A percentile compares a stretch with the other conserved stretches of the same genome.
Evolutionary conservation across 2,888 invertebrate genomes (phyloP).

Genomic region (Plebejus argus): DNA sequence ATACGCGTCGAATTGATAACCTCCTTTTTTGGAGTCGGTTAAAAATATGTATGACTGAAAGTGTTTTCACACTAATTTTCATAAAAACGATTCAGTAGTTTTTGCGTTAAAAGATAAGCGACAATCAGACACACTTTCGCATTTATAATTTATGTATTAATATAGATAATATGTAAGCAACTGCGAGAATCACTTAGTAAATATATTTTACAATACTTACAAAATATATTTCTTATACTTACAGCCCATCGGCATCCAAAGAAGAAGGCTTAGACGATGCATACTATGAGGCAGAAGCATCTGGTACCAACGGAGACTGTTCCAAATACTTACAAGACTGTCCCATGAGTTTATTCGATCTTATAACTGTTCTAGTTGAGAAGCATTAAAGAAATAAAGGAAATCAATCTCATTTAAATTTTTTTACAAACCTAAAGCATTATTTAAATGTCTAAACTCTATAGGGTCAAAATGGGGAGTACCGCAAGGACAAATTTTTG

Average conservation of each 20-base stretch:
- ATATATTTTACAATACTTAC: neutral
- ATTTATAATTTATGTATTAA: no score
- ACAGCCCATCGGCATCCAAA: slow-evolving; percentile 82
- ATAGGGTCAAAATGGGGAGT: neutral
- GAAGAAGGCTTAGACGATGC: slow-evolving; percentile 79
- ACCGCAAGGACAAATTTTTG: neutral
- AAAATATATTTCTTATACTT: slow-evolving; percentile 44
- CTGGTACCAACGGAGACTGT: slow-evolving; percentile 78
- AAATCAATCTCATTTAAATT: neutral
- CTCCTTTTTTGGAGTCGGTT: no score
- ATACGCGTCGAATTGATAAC: no score
- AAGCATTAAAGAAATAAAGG: slow-evolving; percentile 43
- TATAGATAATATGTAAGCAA: neutral
- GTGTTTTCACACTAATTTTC: no score
- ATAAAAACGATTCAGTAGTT: no score
- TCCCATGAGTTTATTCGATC: slow-evolving; percentile 82
- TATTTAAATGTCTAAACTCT: neutral
- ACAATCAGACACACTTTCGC: no score
- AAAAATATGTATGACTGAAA: no score
- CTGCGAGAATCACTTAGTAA: neutral
- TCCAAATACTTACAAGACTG: slow-evolving; percentile 79
- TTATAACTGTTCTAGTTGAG: slow-evolving; percentile 75
- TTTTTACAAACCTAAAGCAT: neutral
- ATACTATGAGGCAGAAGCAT: slow-evolving; percentile 80
- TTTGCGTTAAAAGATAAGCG: no score